Conservation (phyloP, 2,797 vertebrate species). For the Buphagus erythrorhynchus region DNA sequence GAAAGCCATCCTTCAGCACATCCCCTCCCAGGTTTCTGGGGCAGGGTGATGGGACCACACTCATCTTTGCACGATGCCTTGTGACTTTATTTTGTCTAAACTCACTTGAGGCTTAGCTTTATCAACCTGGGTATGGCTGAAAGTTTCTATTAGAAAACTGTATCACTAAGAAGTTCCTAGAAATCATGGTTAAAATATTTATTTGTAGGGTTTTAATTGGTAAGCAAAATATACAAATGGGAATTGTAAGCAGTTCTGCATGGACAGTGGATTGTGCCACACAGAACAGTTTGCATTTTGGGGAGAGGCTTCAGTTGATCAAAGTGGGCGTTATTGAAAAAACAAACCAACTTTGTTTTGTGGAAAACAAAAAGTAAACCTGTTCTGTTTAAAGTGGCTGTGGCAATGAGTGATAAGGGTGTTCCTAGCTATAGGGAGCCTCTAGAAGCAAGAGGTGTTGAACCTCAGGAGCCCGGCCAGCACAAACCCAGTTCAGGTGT, state of each 20-base stretch:
- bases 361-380: background rate
- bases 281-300: background rate
- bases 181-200: background rate
- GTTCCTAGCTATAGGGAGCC: background rate
- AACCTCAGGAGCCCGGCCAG: background rate
- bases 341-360: background rate
- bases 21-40: background rate
- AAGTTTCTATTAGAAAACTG: background rate
- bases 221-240: background rate
- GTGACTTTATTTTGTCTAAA: background rate
- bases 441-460: background rate
- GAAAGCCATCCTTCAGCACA: background rate
- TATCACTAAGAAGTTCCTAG: background rate
- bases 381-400: background rate
- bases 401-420: background rate
- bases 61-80: rapidly evolving
- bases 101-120: background rate
- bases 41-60: no score
- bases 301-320: background rate
- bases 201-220: background rate
- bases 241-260: background rate
- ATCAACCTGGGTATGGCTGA: background rate
- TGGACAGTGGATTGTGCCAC: rapidly evolving
- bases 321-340: background rate
- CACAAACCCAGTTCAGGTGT: rapidly evolving